These are phyloP conservation scores for Cataglyphis altisquamis DNA, from an alignment of 2,888 invertebrate genomes.

Conservation along the genomic window DNA sequence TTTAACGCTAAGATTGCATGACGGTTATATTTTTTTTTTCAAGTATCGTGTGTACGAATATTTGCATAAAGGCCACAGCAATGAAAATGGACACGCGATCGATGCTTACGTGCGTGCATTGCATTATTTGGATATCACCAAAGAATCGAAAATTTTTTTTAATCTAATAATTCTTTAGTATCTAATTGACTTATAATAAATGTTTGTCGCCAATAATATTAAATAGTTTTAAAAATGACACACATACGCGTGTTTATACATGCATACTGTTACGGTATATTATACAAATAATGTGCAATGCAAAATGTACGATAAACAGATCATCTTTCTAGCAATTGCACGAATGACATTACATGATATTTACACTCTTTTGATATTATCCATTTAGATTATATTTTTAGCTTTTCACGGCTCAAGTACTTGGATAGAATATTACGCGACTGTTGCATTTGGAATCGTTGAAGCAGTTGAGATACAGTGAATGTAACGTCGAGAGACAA, in stretches of 20 bases:
- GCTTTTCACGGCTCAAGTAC: neutral
- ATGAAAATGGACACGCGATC: constrained; percentile 60
- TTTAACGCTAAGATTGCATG: constrained; percentile 73
- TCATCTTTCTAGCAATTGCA: constrained; percentile 14
- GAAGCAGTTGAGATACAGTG: neutral
- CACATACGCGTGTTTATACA: neutral
- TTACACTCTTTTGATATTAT: constrained; percentile 18
- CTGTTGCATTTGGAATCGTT: constrained; percentile 3
- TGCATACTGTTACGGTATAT: neutral
- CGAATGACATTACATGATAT: constrained; percentile 22
- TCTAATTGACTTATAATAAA: neutral
- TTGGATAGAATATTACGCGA: neutral
- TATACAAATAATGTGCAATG: neutral
- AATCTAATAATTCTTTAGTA: neutral
- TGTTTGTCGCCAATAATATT: neutral
- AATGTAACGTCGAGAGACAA: neutral
- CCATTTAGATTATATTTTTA: constrained; percentile 16
- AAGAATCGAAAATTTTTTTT: neutral
- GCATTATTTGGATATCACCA: neutral
- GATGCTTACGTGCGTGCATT: neutral
- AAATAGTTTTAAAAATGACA: neutral
- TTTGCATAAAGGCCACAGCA: constrained; percentile 74
- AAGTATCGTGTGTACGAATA: constrained; percentile 65
- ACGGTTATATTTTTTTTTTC: constrained; percentile 66
- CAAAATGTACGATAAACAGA: constrained; percentile 19